These are phyloP conservation scores for Tetranychus piercei DNA, from an alignment of 2,888 invertebrate genomes.

Conservation along the genomic window DNA sequence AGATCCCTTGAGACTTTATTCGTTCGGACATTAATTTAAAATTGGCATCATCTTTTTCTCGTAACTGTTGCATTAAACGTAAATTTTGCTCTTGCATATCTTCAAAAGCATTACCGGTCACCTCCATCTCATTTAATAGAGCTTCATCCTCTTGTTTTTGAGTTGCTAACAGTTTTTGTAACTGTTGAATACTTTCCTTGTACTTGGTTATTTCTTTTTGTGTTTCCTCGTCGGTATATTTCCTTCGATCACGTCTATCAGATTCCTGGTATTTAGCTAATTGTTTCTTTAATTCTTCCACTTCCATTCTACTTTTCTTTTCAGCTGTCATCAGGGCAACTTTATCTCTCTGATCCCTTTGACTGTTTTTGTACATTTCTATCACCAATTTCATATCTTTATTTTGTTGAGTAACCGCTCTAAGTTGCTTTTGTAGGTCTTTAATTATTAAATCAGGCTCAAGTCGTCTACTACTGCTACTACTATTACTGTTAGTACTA, in stretches of 20 bases:
- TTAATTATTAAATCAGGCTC: slow-evolving; percentile 38
- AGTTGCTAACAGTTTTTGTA: slow-evolving; percentile 58
- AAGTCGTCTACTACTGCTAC: not conserved
- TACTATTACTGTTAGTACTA: not conserved
- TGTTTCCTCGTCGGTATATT: slow-evolving; percentile 83
- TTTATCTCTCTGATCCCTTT: slow-evolving; percentile 47
- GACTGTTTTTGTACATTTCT: slow-evolving; percentile 93
- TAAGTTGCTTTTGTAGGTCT: slow-evolving; percentile 74
- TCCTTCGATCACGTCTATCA: slow-evolving; percentile 38
- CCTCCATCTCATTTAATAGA: slow-evolving; percentile 92
- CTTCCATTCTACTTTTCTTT: slow-evolving; percentile 67
- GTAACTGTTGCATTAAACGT: slow-evolving; percentile 72
- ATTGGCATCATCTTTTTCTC: slow-evolving; percentile 94
- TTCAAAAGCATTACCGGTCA: slow-evolving; percentile 94
- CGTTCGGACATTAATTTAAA: slow-evolving; percentile 95
- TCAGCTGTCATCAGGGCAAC: slow-evolving; percentile 60
- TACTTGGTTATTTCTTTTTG: slow-evolving; percentile 77
- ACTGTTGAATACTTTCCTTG: slow-evolving; percentile 76
- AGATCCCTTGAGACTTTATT: slow-evolving; percentile 83
- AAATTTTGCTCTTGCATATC: slow-evolving; percentile 99
- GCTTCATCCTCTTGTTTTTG: slow-evolving; percentile 63
- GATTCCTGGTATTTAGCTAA: slow-evolving; percentile 47
- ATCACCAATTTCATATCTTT: slow-evolving; percentile 80
- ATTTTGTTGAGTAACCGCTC: slow-evolving; percentile 83
- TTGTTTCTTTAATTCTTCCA: slow-evolving; percentile 53